Evolutionary conservation across 2,797 vertebrate species (phyloP).

Genomic region (Lophius americanus): DNA sequence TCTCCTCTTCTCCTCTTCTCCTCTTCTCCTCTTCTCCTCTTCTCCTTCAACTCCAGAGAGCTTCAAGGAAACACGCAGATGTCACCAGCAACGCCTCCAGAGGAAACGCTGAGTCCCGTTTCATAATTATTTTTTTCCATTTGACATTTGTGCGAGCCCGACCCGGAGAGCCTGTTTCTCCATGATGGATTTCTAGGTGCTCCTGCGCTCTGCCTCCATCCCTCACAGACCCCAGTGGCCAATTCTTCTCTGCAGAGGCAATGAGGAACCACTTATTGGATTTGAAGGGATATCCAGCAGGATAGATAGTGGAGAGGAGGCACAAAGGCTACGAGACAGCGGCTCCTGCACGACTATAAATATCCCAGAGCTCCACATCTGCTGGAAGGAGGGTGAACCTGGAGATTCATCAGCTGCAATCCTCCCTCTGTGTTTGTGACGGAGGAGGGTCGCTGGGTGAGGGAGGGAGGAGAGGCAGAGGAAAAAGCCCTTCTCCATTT

Average conservation of each 20-base stretch:
- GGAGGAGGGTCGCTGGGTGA: conserved; percentile 28
- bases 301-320: conserved; percentile 49
- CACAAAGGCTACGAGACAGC: conserved; percentile 44
- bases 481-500: conserved; percentile 33
- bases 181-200: conserved; percentile 56
- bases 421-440: conserved; percentile 36
- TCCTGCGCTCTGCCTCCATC: conserved; percentile 43
- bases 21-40: not conserved
- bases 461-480: conserved; percentile 42
- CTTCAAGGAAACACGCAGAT: conserved; percentile 46
- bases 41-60: conserved; percentile 35
- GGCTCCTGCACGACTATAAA: conserved; percentile 65
- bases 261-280: conserved; percentile 72
- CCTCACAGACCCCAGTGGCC: conserved; percentile 51
- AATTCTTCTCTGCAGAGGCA: conserved; percentile 54
- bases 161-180: conserved; percentile 36
- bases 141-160: conserved; percentile 33
- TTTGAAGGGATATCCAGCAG: conserved; percentile 68
- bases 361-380: conserved; percentile 63
- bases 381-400: conserved; percentile 58
- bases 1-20: conserved; percentile 24
- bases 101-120: conserved; percentile 50
- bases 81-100: conserved; percentile 23
- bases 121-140: conserved; percentile 66
- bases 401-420: conserved; percentile 65